phyloP scores from a whole-genome alignment of 2,888 invertebrate species.

The Cantharis rustica region DNA sequence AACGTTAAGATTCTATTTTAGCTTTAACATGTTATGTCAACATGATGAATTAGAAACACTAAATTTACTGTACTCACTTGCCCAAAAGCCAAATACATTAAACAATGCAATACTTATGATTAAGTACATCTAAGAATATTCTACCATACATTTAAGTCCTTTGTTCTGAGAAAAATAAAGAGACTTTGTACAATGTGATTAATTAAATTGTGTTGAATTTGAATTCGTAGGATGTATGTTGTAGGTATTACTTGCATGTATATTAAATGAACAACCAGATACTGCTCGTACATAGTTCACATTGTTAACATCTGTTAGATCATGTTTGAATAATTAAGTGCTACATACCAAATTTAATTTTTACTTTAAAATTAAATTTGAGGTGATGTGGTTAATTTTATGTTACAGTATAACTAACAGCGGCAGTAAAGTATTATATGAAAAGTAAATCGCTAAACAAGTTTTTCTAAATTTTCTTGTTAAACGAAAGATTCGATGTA shows the following conservation, averaged over 20 bases:
- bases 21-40: background rate
- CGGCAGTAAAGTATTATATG: too few relatives aligned
- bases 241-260: background rate
- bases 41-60: background rate
- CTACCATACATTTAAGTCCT: background rate
- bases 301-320: background rate
- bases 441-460: too few relatives aligned
- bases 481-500: too few relatives aligned
- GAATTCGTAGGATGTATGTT: background rate
- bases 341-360: background rate
- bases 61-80: background rate
- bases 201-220: background rate
- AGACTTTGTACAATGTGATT: background rate
- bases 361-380: background rate
- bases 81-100: background rate
- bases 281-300: background rate
- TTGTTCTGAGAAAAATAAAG: background rate
- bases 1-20: background rate
- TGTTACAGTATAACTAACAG: too few relatives aligned
- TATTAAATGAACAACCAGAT: background rate
- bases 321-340: background rate
- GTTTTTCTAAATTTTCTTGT: too few relatives aligned
- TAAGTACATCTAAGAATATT: constrained; percentile 3
- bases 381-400: background rate
- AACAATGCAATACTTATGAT: constrained; percentile 1